phyloP scores from a whole-genome alignment of 2,797 vertebrate species.

The Pogoniulus pusillus region DNA sequence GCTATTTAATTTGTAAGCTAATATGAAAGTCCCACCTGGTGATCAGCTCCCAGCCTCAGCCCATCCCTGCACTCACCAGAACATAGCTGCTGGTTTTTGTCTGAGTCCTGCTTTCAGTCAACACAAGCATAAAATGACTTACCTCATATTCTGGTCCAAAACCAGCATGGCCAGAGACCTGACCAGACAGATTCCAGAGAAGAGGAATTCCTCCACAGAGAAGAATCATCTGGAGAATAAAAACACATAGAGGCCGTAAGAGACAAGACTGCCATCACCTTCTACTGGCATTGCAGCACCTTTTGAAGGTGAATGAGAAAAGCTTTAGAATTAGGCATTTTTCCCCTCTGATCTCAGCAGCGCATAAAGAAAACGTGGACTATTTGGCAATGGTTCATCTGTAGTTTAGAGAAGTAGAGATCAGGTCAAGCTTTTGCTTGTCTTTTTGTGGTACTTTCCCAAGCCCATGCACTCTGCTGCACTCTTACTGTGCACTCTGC shows the following conservation, averaged over 20 bases:
- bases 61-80: neutral
- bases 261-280: neutral
- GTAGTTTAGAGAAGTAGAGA: neutral
- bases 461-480: neutral
- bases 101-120: neutral
- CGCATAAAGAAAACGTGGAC: neutral
- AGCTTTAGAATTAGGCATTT: neutral
- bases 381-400: neutral
- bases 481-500: neutral
- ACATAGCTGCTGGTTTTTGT: neutral
- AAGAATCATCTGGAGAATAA: constrained; percentile 86
- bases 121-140: neutral
- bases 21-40: neutral
- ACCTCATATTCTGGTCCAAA: constrained; percentile 90
- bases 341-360: neutral
- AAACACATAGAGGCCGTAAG: neutral
- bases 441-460: neutral
- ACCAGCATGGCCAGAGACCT: constrained; percentile 81
- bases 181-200: constrained; percentile 89
- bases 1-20: neutral
- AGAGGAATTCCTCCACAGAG: constrained; percentile 95
- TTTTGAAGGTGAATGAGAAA: neutral
- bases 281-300: neutral
- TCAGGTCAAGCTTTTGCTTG: neutral
- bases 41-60: neutral